Evolutionary conservation across 1,140 invertebrate species (phyloP).

Genomic region (Hylyphantes graminicola): DNA sequence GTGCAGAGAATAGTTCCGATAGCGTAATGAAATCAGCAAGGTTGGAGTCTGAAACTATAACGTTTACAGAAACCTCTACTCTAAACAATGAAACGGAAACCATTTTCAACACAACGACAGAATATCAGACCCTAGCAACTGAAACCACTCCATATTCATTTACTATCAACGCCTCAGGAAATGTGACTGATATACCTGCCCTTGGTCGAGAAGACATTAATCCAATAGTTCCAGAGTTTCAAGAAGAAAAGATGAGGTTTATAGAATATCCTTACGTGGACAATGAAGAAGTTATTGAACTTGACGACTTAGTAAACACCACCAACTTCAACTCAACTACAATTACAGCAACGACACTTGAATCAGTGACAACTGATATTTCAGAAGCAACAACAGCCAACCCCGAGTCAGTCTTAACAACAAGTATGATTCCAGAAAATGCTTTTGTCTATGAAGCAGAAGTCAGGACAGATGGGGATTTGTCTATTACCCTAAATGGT

Average conservation of each 20-base stretch:
- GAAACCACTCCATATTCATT: not conserved
- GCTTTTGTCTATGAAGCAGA: not conserved
- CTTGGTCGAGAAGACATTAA: not conserved
- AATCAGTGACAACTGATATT: not conserved
- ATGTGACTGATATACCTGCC: not conserved
- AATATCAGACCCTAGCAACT: not conserved
- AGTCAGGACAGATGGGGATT: constrained; percentile 11
- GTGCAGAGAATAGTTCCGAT: not conserved
- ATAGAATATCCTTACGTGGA: not conserved
- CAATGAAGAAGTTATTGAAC: too few relatives aligned
- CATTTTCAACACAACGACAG: not conserved
- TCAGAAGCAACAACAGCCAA: not conserved
- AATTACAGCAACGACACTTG: not conserved
- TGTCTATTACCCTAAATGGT: constrained; percentile 17
- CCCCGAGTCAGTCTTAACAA: not conserved
- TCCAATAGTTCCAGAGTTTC: not conserved
- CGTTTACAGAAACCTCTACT: not conserved
- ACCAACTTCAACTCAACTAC: not conserved
- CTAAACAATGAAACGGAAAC: not conserved
- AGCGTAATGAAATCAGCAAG: not conserved
- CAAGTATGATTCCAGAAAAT: not conserved
- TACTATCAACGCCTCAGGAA: not conserved
- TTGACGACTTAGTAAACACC: not conserved
- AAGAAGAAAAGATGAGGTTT: not conserved
- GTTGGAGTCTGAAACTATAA: not conserved